A percentile compares a stretch with the other conserved stretches of the same genome.
Conservation (phyloP, 2,113 vertebrate genomes). For the Canis aureus region DNA sequence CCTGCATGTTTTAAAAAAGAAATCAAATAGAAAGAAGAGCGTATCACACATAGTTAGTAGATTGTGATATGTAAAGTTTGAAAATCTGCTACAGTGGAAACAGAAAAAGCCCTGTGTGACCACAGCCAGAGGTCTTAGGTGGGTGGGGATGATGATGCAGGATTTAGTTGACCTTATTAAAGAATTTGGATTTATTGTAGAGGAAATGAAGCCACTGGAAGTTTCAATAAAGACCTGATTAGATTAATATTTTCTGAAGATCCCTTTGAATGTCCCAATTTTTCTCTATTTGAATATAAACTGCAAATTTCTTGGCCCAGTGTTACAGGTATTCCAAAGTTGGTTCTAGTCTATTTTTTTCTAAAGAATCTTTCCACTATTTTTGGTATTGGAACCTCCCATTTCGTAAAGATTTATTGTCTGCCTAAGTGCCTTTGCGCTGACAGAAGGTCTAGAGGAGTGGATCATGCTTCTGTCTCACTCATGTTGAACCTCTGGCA, state of each 20-base stretch:
- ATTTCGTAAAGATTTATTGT: background rate
- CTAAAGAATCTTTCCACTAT: background rate
- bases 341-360: slow-evolving; percentile 22
- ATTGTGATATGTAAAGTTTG: background rate
- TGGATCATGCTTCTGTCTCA: background rate
- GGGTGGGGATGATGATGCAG: background rate
- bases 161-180: slow-evolving; percentile 4
- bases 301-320: background rate
- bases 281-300: background rate
- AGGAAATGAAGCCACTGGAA: background rate
- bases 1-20: background rate
- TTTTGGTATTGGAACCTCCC: background rate
- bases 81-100: background rate
- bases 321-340: slow-evolving; percentile 8
- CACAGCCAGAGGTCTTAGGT: background rate
- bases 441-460: background rate
- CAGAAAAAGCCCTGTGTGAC: background rate
- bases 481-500: background rate
- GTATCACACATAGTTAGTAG: background rate
- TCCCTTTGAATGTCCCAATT: background rate
- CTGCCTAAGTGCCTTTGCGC: background rate
- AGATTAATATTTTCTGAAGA: slow-evolving; percentile 19
- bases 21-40: background rate
- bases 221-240: background rate
- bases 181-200: slow-evolving; percentile 36